Evolutionary conservation across 2,888 invertebrate species (phyloP).

Genomic region (Ellobium chinense): DNA sequence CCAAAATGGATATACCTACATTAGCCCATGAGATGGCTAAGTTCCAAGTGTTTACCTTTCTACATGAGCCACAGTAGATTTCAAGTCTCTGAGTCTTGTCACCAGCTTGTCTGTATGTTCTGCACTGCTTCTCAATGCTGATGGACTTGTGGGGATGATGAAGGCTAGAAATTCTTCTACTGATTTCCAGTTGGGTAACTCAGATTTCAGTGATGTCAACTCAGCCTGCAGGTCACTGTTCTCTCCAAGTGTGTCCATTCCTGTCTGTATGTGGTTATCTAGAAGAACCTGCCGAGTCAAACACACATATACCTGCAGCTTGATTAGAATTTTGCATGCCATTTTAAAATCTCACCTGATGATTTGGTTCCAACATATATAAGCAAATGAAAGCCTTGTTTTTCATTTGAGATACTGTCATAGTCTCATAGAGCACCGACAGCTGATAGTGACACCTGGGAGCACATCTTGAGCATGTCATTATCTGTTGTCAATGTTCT

Average conservation of each 20-base stretch:
- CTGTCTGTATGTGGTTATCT: slow-evolving; percentile 18
- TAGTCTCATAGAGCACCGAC: too few relatives aligned
- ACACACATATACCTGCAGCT: too few relatives aligned
- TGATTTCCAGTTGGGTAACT: slow-evolving; percentile 13
- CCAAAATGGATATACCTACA: too few relatives aligned
- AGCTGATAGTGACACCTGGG: too few relatives aligned
- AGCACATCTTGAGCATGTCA: too few relatives aligned
- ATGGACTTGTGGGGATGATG: background rate
- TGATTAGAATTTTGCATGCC: too few relatives aligned
- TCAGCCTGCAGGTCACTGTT: background rate
- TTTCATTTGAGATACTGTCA: too few relatives aligned
- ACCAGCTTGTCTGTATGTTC: slow-evolving; percentile 10
- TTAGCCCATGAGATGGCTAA: too few relatives aligned
- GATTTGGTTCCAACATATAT: too few relatives aligned
- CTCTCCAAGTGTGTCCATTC: slow-evolving; percentile 8
- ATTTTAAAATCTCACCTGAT: too few relatives aligned
- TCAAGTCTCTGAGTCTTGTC: background rate
- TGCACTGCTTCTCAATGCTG: background rate
- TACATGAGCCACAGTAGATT: background rate
- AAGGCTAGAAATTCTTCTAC: slow-evolving; percentile 15
- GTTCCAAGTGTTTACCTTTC: slow-evolving; percentile 12
- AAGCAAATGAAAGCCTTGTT: too few relatives aligned
- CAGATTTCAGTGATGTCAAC: background rate
- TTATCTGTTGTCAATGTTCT: too few relatives aligned
- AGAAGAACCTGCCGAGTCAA: slow-evolving; percentile 18